Conservation (phyloP, 2,888 invertebrate species). For the Bembecia ichneumoniformis region DNA sequence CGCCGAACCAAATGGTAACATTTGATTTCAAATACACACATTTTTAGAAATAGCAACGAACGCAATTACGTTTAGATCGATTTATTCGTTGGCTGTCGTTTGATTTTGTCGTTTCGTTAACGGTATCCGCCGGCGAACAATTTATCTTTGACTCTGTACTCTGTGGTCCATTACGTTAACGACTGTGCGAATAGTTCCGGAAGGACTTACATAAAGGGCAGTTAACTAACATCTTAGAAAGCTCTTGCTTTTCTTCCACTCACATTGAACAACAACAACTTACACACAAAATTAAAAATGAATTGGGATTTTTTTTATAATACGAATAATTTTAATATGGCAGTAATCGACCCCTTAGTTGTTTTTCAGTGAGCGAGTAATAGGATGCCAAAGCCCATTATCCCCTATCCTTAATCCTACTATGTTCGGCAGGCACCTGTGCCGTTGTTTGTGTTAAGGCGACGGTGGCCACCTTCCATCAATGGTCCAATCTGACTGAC, state of each 20-base stretch:
- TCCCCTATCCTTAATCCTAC: too few species aligned
- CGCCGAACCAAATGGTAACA: background rate
- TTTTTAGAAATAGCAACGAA: background rate
- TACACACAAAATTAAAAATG: background rate
- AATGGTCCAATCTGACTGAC: too few species aligned
- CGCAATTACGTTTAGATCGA: background rate
- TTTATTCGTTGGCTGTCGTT: conserved; percentile 14
- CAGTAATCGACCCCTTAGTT: too few species aligned
- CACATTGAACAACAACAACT: background rate
- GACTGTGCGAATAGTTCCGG: conserved; percentile 48
- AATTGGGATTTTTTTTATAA: too few species aligned
- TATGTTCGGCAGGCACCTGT: too few species aligned
- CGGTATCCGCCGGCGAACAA: conserved; percentile 27
- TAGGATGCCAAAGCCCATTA: too few species aligned
- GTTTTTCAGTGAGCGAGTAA: too few species aligned
- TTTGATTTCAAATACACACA: background rate
- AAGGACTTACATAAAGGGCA: conserved; percentile 32
- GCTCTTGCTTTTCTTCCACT: background rate
- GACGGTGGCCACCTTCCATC: too few species aligned
- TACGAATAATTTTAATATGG: too few species aligned
- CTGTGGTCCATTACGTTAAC: conserved; percentile 54
- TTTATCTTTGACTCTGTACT: conserved; percentile 48
- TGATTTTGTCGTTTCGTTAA: conserved; percentile 28
- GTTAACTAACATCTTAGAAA: conserved; percentile 24
- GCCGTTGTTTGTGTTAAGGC: conserved; percentile 1